phyloP scores from a whole-genome alignment of 2,888 invertebrate genomes.

The Drosophila gaucha region DNA sequence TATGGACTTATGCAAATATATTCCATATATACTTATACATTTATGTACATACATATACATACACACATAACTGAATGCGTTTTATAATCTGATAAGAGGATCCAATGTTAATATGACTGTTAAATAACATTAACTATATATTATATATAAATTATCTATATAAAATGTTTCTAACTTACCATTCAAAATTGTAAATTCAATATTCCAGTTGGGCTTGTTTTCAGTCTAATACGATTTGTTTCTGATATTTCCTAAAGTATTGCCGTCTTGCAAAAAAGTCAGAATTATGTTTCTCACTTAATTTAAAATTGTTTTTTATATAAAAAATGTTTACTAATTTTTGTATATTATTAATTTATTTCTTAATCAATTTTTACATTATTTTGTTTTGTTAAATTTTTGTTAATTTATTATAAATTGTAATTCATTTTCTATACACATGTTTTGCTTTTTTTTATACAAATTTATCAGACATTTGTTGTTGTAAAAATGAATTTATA shows the following conservation, averaged over 20 bases:
- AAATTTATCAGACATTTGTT: constrained; percentile 26
- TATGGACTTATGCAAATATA: neutral
- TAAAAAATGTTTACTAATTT: constrained; percentile 29
- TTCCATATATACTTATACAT: neutral
- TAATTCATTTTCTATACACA: constrained; percentile 18
- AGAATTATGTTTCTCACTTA: constrained; percentile 24
- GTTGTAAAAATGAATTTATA: constrained; percentile 44
- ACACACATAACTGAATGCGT: neutral
- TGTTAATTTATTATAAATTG: neutral
- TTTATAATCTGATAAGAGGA: neutral
- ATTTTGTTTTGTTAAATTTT: neutral
- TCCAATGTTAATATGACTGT: no score
- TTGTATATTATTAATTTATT: neutral
- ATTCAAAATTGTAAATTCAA: constrained; percentile 55
- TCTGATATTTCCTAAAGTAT: constrained; percentile 46
- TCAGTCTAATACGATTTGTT: constrained; percentile 62
- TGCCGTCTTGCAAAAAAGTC: constrained; percentile 12
- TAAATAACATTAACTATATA: no score
- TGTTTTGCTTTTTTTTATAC: constrained; percentile 4
- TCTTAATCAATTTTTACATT: constrained; percentile 9
- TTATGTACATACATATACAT: neutral
- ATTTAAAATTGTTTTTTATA: constrained; percentile 6
- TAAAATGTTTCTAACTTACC: constrained; percentile 38
- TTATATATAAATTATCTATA: neutral
- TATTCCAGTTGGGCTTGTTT: constrained; percentile 64